Evolutionary conservation across 2,113 vertebrate genomes (phyloP), one percentile per base, ranked within the genome.

Genomic region (Nanorana parkeri): DNA sequence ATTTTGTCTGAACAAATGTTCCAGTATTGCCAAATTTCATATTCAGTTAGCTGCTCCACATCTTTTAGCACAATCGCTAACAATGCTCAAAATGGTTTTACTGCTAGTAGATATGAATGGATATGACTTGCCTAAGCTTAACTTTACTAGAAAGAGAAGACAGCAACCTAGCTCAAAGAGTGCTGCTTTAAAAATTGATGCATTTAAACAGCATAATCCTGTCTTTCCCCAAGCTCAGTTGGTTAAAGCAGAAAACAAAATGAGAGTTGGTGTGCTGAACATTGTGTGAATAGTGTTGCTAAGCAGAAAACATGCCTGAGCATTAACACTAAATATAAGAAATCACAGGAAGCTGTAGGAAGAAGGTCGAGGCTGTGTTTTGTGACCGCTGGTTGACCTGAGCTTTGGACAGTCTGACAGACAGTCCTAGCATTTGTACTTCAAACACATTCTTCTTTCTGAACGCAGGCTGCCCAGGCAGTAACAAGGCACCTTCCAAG

Each of bases 361-460:
- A 88, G 87, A 89, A 87, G 85, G 88, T 87, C 88, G 87, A 88
- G 90, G 91, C 86, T 90, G 90, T 92, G 93, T 90, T 87, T 91
- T 92, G 89, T 94, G 94, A 94, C 93, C 93, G 90, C 88, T 81
- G 52, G 87, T 86, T 95, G 93, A 95, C 94, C 94, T 88, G 88
- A n/a, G 81, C 83, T 84, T 89, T 86, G 89, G 89, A 90, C 83
- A 55, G 88, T 82, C 92, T 93, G 91, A 91, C 90, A 89, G 93
- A 93, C 91, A 91, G 87, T 90, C 23, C 56, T 86, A 89, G 90
- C 89, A 89, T 92, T 88, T 90, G 89, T 88, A 86, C 88, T 91
- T 93, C 89, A 87, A 91, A 87, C 88, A 87, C 84, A 87, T 93
- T 94, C 92, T 92, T 93, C 91, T 86, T 69, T 84, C 86, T 83